Evolutionary conservation across 2,113 vertebrate genomes (phyloP).

Genomic region (Lasiurus cinereus): DNA sequence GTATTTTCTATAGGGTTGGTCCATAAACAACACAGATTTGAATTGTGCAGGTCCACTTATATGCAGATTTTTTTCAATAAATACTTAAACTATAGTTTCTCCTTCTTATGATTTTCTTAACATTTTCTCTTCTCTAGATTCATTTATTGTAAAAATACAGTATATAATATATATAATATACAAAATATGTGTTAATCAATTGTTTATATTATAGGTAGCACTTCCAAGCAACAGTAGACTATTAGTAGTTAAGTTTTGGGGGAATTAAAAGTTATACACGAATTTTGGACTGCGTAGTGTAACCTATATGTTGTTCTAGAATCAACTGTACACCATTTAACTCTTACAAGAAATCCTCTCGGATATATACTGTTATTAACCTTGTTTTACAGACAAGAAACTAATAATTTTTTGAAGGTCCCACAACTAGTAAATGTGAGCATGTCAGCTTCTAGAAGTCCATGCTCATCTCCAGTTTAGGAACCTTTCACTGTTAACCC

Average conservation of each 20-base stretch:
- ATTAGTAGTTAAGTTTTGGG: neutral
- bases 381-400: constrained; percentile 34
- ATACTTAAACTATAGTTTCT: neutral
- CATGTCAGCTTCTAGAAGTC: neutral
- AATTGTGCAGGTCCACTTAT: neutral
- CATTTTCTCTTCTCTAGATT: neutral
- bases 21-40: neutral
- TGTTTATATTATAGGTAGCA: neutral
- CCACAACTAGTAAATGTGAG: neutral
- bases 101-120: neutral
- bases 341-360: neutral
- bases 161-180: neutral
- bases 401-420: neutral
- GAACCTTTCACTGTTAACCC: too few relatives aligned
- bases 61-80: neutral
- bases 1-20: neutral
- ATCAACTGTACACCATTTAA: neutral
- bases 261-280: neutral
- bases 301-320: neutral
- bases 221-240: neutral
- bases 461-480: fast-evolving
- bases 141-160: neutral
- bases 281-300: neutral
- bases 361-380: neutral
- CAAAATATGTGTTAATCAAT: too few relatives aligned